These are phyloP conservation scores for Leptopilina drosophilae DNA, from an alignment of 2,888 invertebrate species.

Conservation along the genomic window DNA sequence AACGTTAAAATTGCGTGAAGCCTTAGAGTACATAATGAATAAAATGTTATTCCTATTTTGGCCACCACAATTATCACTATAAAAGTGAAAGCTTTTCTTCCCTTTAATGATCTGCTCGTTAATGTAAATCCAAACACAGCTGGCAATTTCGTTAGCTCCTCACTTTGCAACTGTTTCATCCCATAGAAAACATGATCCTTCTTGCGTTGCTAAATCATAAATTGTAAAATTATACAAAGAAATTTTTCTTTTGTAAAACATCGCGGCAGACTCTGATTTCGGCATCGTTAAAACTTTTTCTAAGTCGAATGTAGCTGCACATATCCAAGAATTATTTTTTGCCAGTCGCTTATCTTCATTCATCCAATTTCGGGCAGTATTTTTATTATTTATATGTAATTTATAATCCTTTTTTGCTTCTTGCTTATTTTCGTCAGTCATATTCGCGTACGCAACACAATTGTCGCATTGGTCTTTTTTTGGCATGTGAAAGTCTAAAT, in stretches of 20 bases:
- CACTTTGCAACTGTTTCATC: constrained; percentile 51
- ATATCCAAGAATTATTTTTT: constrained; percentile 6
- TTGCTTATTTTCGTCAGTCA: neutral
- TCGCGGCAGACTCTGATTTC: constrained; percentile 13
- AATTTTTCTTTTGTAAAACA: constrained; percentile 37
- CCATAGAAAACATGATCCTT: constrained; percentile 51
- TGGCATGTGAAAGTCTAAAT: neutral
- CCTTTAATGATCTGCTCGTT: constrained; percentile 38
- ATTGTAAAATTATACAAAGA: constrained; percentile 45
- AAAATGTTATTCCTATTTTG: constrained; percentile 48
- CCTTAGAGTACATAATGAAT: constrained; percentile 44
- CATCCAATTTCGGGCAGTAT: constrained; percentile 1
- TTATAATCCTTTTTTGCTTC: neutral
- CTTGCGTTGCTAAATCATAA: constrained; percentile 35
- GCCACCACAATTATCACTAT: constrained; percentile 49
- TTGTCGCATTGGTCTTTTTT: constrained; percentile 40
- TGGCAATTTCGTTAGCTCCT: constrained; percentile 50
- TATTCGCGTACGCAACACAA: constrained; percentile 1
- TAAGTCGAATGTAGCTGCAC: constrained; percentile 40
- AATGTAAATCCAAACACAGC: constrained; percentile 50
- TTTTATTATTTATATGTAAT: constrained; percentile 17
- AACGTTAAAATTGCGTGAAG: constrained; percentile 39
- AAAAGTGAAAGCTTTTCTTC: constrained; percentile 45
- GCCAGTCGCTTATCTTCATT: constrained; percentile 38
- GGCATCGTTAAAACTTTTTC: constrained; percentile 40